A percentile compares a stretch with the other conserved stretches of the same genome.
Evolutionary conservation across 2,113 vertebrate species (phyloP).

Genomic region (Oreocharis arfaki): DNA sequence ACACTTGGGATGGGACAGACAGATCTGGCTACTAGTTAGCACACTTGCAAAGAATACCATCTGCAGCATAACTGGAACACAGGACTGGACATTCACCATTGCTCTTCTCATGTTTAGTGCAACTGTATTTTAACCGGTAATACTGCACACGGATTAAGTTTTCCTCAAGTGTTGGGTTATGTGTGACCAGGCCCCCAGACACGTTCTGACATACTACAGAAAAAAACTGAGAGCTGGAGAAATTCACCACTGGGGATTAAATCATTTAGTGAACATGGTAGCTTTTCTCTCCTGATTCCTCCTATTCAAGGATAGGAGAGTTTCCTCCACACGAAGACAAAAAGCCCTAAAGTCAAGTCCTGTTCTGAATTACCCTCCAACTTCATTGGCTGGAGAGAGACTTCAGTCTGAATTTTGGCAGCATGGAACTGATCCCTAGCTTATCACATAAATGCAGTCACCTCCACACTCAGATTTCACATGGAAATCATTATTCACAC

Average conservation of each 20-base stretch:
- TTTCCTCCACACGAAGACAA: too few species aligned
- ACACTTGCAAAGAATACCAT: not conserved
- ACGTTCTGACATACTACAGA: not conserved
- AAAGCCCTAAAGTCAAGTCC: not conserved
- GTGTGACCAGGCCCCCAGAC: not conserved
- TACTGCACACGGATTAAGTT: too few species aligned
- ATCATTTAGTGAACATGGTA: not conserved
- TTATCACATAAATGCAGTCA: not conserved
- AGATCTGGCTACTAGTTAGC: not conserved
- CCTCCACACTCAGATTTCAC: not conserved
- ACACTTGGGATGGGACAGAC: not conserved
- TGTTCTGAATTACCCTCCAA: not conserved
- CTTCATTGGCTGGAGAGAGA: not conserved
- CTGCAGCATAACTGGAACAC: not conserved
- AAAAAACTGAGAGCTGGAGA: not conserved
- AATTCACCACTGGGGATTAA: not conserved
- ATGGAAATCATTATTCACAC: not conserved
- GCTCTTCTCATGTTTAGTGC: not conserved
- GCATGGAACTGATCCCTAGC: not conserved
- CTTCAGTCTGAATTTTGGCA: not conserved
- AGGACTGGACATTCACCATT: not conserved
- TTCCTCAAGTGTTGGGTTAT: not conserved
- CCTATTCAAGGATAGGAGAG: not conserved
- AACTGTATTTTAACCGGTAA: not conserved
- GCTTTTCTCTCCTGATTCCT: not conserved